Percentiles rank a stretch among this genome's conserved stretches.
Evolutionary conservation across 2,888 invertebrate genomes (phyloP).

Genomic region (Germaria angustata): DNA sequence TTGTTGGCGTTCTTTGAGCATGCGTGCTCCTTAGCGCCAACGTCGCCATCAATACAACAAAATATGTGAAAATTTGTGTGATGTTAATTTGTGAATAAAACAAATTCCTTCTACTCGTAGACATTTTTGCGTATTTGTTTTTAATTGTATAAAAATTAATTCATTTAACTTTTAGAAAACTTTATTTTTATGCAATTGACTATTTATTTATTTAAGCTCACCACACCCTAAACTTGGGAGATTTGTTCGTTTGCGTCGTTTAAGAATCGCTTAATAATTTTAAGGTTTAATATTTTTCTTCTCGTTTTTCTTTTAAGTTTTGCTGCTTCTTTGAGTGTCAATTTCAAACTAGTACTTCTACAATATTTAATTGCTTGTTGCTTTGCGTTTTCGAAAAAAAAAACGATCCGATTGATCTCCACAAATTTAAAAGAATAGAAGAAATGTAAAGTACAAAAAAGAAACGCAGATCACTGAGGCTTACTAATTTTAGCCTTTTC

Average conservation of each 20-base stretch:
- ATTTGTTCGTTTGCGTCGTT: constrained; percentile 34
- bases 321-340: constrained; percentile 56
- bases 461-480: constrained; percentile 8
- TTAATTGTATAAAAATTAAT: neutral
- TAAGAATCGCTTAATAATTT: constrained; percentile 63
- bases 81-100: constrained; percentile 20
- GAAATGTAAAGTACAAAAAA: constrained; percentile 15
- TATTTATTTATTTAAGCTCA: constrained; percentile 63
- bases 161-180: neutral
- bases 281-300: constrained; percentile 45
- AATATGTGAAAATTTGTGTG: constrained; percentile 39
- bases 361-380: constrained; percentile 34
- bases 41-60: constrained; percentile 63
- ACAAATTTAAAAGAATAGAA: constrained; percentile 28
- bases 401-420: constrained; percentile 32
- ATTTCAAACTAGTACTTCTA: constrained; percentile 45
- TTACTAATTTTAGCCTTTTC: constrained; percentile 9
- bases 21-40: constrained; percentile 68
- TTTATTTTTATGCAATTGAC: constrained; percentile 8
- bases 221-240: constrained; percentile 73
- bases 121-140: constrained; percentile 48
- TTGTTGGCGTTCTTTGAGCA: constrained; percentile 90
- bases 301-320: constrained; percentile 33
- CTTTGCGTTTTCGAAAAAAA: constrained; percentile 25
- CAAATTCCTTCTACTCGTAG: constrained; percentile 43